Conservation (phyloP, 2,888 invertebrate genomes). For the Dryococelus australis region DNA sequence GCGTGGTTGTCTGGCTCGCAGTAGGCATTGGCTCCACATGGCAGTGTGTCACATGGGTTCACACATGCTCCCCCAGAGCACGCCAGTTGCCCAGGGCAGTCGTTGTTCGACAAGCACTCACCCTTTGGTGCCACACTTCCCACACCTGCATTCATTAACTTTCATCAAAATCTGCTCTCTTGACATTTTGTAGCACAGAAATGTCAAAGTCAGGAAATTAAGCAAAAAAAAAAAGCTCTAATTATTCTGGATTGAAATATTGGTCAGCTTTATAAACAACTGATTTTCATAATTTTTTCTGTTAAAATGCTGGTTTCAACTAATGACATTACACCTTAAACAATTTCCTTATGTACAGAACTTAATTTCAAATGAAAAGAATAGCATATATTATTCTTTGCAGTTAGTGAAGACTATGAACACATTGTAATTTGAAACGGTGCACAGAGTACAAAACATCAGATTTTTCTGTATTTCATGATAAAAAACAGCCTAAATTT, state of each 20-base stretch:
- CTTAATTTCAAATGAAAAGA: no score
- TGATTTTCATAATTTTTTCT: not conserved
- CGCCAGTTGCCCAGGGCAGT: constrained; percentile 81
- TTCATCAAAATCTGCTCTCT: not conserved
- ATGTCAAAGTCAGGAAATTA: not conserved
- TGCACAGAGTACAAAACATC: no score
- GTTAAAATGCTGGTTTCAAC: no score
- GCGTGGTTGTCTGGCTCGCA: constrained; percentile 90
- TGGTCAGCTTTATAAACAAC: not conserved
- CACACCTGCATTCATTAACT: constrained; percentile 53
- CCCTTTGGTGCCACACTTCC: constrained; percentile 66
- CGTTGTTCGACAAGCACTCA: constrained; percentile 74
- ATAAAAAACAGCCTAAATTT: no score
- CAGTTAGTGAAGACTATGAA: no score
- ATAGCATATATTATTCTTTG: no score
- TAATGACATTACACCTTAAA: no score
- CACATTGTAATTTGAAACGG: no score
- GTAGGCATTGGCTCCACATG: constrained; percentile 84
- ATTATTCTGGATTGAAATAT: not conserved
- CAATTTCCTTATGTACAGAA: no score
- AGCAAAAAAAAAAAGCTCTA: no score
- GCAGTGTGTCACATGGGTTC: constrained; percentile 79
- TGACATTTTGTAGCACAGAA: not conserved
- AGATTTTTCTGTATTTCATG: no score
- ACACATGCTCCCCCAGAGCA: constrained; percentile 81